Conservation (phyloP, 2,113 vertebrate genomes). For the Coregonus clupeaformis region DNA sequence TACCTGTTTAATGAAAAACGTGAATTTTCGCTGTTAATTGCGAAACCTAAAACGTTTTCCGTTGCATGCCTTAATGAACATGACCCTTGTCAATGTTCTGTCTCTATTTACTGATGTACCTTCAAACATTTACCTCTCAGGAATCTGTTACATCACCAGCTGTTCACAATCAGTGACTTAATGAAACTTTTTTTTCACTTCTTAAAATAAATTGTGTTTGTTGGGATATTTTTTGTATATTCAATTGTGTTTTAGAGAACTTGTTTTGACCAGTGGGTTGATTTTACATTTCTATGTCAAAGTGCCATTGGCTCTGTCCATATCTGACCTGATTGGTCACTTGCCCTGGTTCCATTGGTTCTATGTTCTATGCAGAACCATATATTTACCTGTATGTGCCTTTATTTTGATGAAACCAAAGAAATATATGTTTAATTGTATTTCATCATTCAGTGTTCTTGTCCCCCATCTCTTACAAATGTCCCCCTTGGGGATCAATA, state of each 20-base stretch:
- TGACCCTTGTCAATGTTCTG: background rate
- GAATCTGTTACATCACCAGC: constrained; percentile 9
- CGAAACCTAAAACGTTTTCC: background rate
- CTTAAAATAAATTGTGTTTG: background rate
- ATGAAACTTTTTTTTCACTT: background rate
- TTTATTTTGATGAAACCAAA: background rate
- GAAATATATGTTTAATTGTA: background rate
- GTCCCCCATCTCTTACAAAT: background rate
- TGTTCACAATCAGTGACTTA: background rate
- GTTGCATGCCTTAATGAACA: background rate
- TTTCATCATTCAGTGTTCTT: background rate
- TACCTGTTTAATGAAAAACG: too few species aligned
- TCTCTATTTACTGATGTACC: background rate
- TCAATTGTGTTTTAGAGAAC: background rate
- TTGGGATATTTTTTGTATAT: background rate
- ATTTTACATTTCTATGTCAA: background rate
- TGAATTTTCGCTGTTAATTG: background rate
- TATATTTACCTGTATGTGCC: background rate
- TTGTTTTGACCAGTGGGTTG: background rate
- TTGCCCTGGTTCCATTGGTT: background rate
- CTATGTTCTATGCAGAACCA: background rate
- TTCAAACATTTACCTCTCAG: constrained; percentile 27
- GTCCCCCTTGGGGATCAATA: too few species aligned
- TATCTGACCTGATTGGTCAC: background rate
- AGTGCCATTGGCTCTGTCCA: background rate